Evolutionary conservation across 30 jellyfish, hydroid and myxozoan genomes (phyloP).

Genomic region (Morbakka virulenta): DNA sequence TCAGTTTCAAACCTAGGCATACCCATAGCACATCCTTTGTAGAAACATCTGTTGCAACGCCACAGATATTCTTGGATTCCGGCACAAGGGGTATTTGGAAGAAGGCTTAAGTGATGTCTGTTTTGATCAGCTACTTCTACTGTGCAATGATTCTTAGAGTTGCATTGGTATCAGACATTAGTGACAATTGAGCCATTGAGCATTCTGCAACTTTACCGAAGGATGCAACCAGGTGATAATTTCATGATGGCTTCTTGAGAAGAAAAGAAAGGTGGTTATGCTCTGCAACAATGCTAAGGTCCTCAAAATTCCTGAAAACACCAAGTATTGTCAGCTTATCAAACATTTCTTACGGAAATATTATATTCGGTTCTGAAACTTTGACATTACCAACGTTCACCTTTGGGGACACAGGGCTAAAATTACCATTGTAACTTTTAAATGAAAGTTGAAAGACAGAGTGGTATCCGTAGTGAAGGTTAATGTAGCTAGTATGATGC

Average conservation of each 20-base stretch:
- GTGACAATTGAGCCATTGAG: slow-evolving; percentile 56
- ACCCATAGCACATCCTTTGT: slow-evolving; percentile 61
- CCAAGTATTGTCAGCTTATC: slow-evolving; percentile 46
- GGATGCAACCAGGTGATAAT: slow-evolving; percentile 57
- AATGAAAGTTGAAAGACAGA: too few species aligned
- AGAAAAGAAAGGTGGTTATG: slow-evolving; percentile 61
- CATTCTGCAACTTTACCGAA: slow-evolving; percentile 55
- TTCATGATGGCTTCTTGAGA: slow-evolving; percentile 55
- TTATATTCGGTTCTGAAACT: too few species aligned
- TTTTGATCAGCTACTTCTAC: slow-evolving; percentile 43
- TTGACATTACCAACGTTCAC: too few species aligned
- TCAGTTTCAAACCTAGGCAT: slow-evolving; percentile 75
- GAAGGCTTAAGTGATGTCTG: slow-evolving; percentile 54
- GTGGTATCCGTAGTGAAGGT: too few species aligned
- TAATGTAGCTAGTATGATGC: too few species aligned
- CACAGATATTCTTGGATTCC: slow-evolving; percentile 55
- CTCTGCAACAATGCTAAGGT: slow-evolving; percentile 31
- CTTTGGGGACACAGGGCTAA: too few species aligned
- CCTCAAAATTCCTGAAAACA: slow-evolving; percentile 52
- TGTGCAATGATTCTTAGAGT: slow-evolving; percentile 52
- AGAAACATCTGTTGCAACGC: slow-evolving; percentile 67
- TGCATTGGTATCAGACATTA: slow-evolving; percentile 60
- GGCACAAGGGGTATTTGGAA: slow-evolving; percentile 55
- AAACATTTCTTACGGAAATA: slow-evolving; percentile 27
- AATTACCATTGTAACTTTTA: too few species aligned